Base-by-base conservation (phyloP, 2,113 vertebrate genomes). In the Tursiops truncatus region DNA sequence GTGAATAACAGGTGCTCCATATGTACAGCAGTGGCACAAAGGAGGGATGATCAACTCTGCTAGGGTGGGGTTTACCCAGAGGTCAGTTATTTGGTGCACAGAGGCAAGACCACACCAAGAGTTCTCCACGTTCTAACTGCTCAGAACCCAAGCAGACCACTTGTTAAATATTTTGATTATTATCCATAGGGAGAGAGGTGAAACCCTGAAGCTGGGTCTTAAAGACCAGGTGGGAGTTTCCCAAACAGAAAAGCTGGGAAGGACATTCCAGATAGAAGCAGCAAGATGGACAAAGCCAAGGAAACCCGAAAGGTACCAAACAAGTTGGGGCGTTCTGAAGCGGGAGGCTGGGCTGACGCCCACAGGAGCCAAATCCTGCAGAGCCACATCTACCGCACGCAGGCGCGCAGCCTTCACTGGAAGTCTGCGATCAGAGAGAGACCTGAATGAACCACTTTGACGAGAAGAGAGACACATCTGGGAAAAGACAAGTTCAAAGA, bases 321-420 rank as follows among this genome's bases (percentile, higher is more conserved):
- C 6, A 21, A 83, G 44, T 6, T 23, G 38, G 13, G 31, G 13
- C 12, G 62, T 85, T 38, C 21, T 12, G 20, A 77, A 77, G 80
- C 67, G 21, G 44, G 44, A 86, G 36, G 15, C 21, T 65, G 65
- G 50, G 25, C 25, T 44, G 33, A 44, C 65, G 62, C 65, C 67
- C 28, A 17, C 3, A 14, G 31, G 17, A 58, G 13, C 33, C 28
- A 47, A 50, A 33, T 28, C 58, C 77, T 56, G 2, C 26, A 25
- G 33, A 70, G 60, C 18, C 14, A 28, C 2, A 0, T 21, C n/a
- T n/a, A 2, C 38, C 14, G 23, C 0, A 0, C 2, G 1, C 10
- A 20, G 58, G 56, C 47, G 10, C 7, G 62, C 2, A 62, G n/a
- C 26, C 33, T 58, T 74, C 68, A 74, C 70, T 33, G n/a, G 11